Evolutionary conservation across 2,888 invertebrate genomes (phyloP).

Genomic region (Tetramorium bicarinatum): DNA sequence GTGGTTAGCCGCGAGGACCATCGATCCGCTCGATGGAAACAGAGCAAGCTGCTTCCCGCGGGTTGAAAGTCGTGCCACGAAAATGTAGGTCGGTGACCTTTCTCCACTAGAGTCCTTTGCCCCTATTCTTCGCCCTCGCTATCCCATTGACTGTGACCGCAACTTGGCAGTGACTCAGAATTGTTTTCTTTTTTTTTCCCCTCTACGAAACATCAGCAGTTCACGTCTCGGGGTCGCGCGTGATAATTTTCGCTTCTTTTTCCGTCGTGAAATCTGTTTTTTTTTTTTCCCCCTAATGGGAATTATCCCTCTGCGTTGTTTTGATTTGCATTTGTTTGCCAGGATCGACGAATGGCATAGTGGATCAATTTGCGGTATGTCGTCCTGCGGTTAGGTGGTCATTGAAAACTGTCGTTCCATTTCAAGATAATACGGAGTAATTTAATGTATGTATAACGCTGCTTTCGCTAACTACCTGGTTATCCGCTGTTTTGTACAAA

Average conservation of each 20-base stretch:
- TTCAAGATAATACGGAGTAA: slow-evolving; percentile 22
- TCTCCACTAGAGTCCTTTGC: slow-evolving; percentile 25
- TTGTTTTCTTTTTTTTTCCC: slow-evolving; percentile 57
- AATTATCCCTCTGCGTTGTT: not conserved
- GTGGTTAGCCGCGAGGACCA: slow-evolving; percentile 63
- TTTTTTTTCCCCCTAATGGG: not conserved
- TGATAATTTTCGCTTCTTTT: not conserved
- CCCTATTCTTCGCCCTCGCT: not conserved
- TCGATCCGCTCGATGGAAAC: slow-evolving; percentile 64
- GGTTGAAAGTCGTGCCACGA: slow-evolving; percentile 69
- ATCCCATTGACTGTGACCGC: slow-evolving; percentile 71
- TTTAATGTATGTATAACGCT: slow-evolving; percentile 9
- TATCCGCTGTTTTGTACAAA: slow-evolving; percentile 30
- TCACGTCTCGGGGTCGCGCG: slow-evolving; percentile 51
- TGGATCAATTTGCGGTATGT: slow-evolving; percentile 21
- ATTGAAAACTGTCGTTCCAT: slow-evolving; percentile 31
- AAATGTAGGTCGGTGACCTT: slow-evolving; percentile 70
- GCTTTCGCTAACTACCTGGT: slow-evolving; percentile 1
- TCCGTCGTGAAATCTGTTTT: not conserved
- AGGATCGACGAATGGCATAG: too few relatives aligned
- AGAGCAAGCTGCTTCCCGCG: slow-evolving; percentile 57
- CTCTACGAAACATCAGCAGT: slow-evolving; percentile 60
- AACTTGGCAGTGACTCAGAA: slow-evolving; percentile 78
- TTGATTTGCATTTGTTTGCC: slow-evolving; percentile 15
- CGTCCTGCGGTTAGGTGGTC: not conserved